Conservation (phyloP, 2,113 vertebrate genomes). For the Callopanchax toddi region DNA sequence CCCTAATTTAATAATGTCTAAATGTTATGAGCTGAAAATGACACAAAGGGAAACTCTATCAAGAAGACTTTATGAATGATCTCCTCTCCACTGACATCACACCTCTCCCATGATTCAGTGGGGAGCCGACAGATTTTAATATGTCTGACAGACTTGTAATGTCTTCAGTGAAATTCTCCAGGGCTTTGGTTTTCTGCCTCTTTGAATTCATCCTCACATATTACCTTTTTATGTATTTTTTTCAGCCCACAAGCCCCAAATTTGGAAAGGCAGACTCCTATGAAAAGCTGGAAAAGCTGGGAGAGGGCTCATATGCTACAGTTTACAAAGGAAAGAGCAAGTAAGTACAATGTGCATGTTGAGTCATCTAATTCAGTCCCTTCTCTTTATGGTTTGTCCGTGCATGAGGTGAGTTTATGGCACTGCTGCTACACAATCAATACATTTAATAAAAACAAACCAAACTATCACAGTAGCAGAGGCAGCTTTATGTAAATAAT, state of each 20-base stretch:
- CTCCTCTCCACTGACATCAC: too few relatives aligned
- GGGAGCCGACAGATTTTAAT: too few relatives aligned
- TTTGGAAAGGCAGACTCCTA: slow-evolving; percentile 99
- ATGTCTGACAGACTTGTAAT: slow-evolving; percentile 24
- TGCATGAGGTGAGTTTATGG: slow-evolving; percentile 8
- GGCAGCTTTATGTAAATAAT: too few relatives aligned
- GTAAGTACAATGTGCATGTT: slow-evolving; percentile 80
- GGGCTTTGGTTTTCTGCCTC: slow-evolving; percentile 25
- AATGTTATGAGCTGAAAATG: too few relatives aligned
- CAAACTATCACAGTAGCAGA: neutral
- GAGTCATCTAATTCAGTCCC: slow-evolving; percentile 2
- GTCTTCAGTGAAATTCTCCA: slow-evolving; percentile 11
- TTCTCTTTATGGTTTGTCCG: slow-evolving; percentile 23
- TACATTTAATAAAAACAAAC: slow-evolving; percentile 19
- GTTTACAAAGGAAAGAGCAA: slow-evolving; percentile 99
- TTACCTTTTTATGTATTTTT: slow-evolving; percentile 42
- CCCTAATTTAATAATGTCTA: too few relatives aligned
- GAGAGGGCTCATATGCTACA: slow-evolving; percentile 97
- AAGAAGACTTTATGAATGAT: too few relatives aligned
- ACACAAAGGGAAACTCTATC: too few relatives aligned
- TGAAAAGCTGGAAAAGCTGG: slow-evolving; percentile 97
- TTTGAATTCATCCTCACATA: slow-evolving; percentile 18
- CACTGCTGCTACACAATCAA: slow-evolving; percentile 4
- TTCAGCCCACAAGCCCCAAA: slow-evolving; percentile 95
- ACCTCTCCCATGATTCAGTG: too few relatives aligned